Base-by-base conservation (phyloP, 2,797 vertebrate species). In the Sebastes variabilis region DNA sequence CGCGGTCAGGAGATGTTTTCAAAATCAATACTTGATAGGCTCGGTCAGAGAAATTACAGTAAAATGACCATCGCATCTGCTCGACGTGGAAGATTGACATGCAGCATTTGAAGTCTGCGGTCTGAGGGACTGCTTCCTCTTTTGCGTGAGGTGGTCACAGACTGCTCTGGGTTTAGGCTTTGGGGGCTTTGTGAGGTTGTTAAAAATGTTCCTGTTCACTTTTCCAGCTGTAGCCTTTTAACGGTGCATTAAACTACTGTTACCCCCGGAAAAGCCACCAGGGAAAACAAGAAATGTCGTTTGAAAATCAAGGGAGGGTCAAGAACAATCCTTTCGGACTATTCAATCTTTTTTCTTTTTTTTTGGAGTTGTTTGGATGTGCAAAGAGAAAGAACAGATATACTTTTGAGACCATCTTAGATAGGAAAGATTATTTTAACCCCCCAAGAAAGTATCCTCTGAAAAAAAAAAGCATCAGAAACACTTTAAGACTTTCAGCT, bases 151-250 rank as follows among this genome's bases (percentile, higher is more conserved):
- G 88, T 81, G 88, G 90, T 86, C 88, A 83, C 83, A 90, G 82
- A 79, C 89, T 87, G 91, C 77, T 91, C 87, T 74, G 83, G 84
- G 83, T 83, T 87, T 78, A 54, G 89, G 88, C 91, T 95, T 93
- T 80, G 79, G 86, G 87, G 94, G 90, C 88, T 94, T 94, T 91
- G 91, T 89, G 92, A 91, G 93, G 88, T 82, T 92, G 93, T 94
- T 93, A 94, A 95, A 49, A 93, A 89, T 86, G 91, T 91, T 92
- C 87, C 87, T 94, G 92, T 88, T 95, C 91, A 93, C 92, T 95
- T 95, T 94, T 93, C 93, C 94, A 94, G 93, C 93, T 95, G 94
- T 18, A 89, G 83, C 87, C 82, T 93, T 93, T 93, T 92, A 95
- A 94, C 81, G 86, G 89, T 86, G 92, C 93, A 93, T 94, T 94